These are phyloP conservation scores for Agrochola lychnidis DNA, from an alignment of 2,888 invertebrate genomes.

Conservation along the genomic window DNA sequence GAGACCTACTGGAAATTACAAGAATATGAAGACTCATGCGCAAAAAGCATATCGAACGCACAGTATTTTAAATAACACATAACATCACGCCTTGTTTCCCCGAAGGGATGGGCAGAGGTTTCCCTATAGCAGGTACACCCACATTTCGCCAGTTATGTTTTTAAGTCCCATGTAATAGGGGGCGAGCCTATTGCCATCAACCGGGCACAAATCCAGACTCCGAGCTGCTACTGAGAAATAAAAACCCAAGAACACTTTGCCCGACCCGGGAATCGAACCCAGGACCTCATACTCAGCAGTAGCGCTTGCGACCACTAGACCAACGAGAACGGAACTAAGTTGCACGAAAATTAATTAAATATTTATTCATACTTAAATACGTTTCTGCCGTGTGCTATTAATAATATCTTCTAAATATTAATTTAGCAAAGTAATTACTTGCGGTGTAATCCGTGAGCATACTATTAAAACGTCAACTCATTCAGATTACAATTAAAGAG, in stretches of 20 bases:
- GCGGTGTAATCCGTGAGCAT: slow-evolving; percentile 29
- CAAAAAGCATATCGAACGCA: neutral
- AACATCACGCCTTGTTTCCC: too few relatives aligned
- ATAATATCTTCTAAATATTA: slow-evolving; percentile 23
- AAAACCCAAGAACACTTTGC: too few relatives aligned
- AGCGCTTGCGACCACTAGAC: too few relatives aligned
- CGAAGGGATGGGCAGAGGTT: too few relatives aligned
- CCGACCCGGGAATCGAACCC: too few relatives aligned
- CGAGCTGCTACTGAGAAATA: too few relatives aligned
- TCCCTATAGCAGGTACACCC: too few relatives aligned
- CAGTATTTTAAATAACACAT: neutral
- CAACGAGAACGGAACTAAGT: neutral
- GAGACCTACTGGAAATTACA: slow-evolving; percentile 10
- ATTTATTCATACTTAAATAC: slow-evolving; percentile 1
- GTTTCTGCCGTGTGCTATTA: slow-evolving; percentile 14
- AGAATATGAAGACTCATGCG: neutral
- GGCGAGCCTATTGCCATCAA: too few relatives aligned
- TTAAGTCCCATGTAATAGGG: too few relatives aligned
- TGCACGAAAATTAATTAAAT: slow-evolving; percentile 11
- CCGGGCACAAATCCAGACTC: too few relatives aligned
- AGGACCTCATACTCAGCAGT: too few relatives aligned
- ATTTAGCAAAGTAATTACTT: slow-evolving; percentile 48
- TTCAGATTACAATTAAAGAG: slow-evolving; percentile 48
- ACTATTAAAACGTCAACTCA: slow-evolving; percentile 53
- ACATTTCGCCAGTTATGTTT: too few relatives aligned